phyloP scores from a whole-genome alignment of 2,113 vertebrate genomes.

The Pardalotus punctatus region DNA sequence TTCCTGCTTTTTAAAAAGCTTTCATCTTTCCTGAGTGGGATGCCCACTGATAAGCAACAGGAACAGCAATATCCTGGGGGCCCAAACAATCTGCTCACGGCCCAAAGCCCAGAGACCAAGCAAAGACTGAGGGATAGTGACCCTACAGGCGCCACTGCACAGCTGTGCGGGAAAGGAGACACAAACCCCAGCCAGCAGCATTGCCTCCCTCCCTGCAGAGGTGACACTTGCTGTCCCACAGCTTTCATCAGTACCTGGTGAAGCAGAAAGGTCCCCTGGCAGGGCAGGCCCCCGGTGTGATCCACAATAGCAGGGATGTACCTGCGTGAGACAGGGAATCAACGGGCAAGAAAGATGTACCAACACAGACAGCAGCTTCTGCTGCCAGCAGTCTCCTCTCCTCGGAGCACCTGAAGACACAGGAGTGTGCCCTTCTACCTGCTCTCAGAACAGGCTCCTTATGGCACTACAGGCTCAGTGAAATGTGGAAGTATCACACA shows the following conservation, averaged over 20 bases:
- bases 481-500: accelerated
- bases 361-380: not conserved
- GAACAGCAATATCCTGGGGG: not conserved
- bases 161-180: not conserved
- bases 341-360: not conserved
- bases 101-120: not conserved
- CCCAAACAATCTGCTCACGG: not conserved
- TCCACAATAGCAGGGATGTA: conserved; percentile 98
- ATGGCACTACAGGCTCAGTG: not conserved
- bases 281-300: conserved; percentile 89
- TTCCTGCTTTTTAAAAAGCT: not conserved
- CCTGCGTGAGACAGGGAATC: conserved; percentile 63
- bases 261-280: conserved; percentile 92
- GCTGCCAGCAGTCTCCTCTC: not conserved
- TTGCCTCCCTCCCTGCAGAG: not conserved
- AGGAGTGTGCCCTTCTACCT: not conserved
- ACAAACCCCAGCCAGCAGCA: not conserved
- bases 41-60: not conserved
- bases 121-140: not conserved
- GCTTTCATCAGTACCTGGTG: conserved; percentile 86
- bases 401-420: not conserved
- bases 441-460: not conserved
- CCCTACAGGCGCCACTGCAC: not conserved
- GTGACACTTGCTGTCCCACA: not conserved
- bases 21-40: not conserved